Evolutionary conservation across 2,888 invertebrate species (phyloP).

Genomic region (Lasioglossum calceatum): DNA sequence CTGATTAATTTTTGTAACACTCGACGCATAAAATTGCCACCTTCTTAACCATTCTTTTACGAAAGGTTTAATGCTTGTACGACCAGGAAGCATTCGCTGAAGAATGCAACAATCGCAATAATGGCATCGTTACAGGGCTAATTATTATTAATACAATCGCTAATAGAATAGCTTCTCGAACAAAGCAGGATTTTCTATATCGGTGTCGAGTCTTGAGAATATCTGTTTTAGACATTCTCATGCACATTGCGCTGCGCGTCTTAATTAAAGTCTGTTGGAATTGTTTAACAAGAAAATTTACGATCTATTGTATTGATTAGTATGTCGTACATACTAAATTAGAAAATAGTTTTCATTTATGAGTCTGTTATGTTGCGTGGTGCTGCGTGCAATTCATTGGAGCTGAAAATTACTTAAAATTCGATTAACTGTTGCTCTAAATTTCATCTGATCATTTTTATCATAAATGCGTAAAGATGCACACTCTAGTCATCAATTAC

Average conservation of each 20-base stretch:
- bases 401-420: not conserved
- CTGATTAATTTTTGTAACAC: not conserved
- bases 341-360: not conserved
- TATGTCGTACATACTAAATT: not conserved
- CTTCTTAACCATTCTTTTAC: not conserved
- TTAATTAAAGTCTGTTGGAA: not conserved
- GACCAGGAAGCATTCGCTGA: not conserved
- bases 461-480: not conserved
- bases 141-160: conserved; percentile 7
- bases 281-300: not conserved
- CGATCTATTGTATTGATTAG: not conserved
- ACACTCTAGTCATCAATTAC: not conserved
- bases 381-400: not conserved
- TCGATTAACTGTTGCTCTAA: not conserved
- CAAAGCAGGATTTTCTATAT: not conserved
- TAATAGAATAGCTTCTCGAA: conserved; percentile 1
- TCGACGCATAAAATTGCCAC: not conserved
- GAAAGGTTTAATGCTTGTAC: not conserved
- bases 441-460: not conserved
- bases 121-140: not conserved
- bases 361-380: not conserved
- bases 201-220: not conserved
- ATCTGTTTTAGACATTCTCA: conserved; percentile 5
- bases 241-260: not conserved
- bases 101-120: not conserved